Percentiles rank a stretch among this genome's conserved stretches.
Conservation (phyloP, 2,888 invertebrate genomes). For the Drosophila picticornis region DNA sequence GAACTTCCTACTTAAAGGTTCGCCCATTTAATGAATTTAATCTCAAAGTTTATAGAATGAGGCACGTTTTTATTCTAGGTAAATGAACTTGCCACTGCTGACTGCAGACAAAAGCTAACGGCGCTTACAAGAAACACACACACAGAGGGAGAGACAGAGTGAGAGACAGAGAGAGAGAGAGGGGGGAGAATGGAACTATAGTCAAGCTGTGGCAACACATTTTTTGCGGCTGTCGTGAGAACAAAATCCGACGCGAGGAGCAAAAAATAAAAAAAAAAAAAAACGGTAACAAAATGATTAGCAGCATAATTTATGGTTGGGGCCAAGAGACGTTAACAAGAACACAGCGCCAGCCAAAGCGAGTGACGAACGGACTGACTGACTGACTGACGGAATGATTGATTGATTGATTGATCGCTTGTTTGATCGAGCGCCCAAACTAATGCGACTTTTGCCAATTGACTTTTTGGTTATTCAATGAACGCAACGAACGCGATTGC, state of each 20-base stretch:
- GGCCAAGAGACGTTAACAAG: constrained; percentile 57
- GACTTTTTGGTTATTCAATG: constrained; percentile 55
- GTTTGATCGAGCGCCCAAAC: constrained; percentile 31
- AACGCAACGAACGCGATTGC: constrained; percentile 40
- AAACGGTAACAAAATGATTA: constrained; percentile 79
- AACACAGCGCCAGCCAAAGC: constrained; percentile 15
- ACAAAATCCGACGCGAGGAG: constrained; percentile 14
- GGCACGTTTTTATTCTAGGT: constrained; percentile 68
- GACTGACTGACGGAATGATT: constrained; percentile 20
- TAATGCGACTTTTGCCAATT: constrained; percentile 57
- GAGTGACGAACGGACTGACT: constrained; percentile 24
- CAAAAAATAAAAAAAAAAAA: constrained; percentile 16
- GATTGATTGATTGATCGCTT: constrained; percentile 53
- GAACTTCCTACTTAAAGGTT: constrained; percentile 45
- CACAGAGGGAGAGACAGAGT: not conserved
- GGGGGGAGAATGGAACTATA: constrained; percentile 10
- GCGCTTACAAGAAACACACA: constrained; percentile 42
- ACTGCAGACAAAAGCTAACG: constrained; percentile 71
- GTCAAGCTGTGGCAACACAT: constrained; percentile 29
- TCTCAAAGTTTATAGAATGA: constrained; percentile 53
- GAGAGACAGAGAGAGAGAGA: not conserved
- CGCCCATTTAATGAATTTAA: constrained; percentile 67
- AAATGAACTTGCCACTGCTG: constrained; percentile 64
- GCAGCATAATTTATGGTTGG: constrained; percentile 71
- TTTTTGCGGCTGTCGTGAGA: constrained; percentile 78